A percentile compares a stretch with the other conserved stretches of the same genome.
Evolutionary conservation across 1,140 invertebrate genomes (phyloP).

Genomic region (Drosophila takahashii): DNA sequence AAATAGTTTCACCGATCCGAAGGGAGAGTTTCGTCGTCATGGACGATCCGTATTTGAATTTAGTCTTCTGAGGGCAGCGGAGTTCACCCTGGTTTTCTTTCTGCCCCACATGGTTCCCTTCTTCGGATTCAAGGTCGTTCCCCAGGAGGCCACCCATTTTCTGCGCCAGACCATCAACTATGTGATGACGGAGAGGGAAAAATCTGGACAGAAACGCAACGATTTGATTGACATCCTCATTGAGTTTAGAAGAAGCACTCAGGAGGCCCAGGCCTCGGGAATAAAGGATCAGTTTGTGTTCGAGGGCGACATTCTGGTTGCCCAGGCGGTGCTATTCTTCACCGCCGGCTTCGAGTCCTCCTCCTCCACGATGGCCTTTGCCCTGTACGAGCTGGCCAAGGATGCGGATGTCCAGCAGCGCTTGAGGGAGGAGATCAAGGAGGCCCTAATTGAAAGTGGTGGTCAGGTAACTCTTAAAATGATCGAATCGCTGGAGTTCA

Average conservation of each 20-base stretch:
- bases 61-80: constrained; percentile 85
- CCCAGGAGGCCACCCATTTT: constrained; percentile 61
- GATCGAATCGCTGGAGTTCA: constrained; percentile 84
- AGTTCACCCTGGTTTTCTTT: constrained; percentile 85
- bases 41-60: constrained; percentile 86
- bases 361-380: constrained; percentile 84
- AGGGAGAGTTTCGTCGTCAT: constrained; percentile 84
- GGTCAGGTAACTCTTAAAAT: constrained; percentile 84
- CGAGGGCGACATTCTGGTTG: constrained; percentile 85
- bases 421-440: constrained; percentile 84
- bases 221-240: constrained; percentile 85
- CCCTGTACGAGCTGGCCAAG: constrained; percentile 85
- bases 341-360: constrained; percentile 87
- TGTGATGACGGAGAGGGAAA: constrained; percentile 78
- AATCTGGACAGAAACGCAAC: constrained; percentile 65
- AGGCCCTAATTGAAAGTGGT: constrained; percentile 76
- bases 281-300: constrained; percentile 55
- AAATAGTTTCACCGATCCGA: constrained; percentile 85
- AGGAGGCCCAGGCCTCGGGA: constrained; percentile 29
- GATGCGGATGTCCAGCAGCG: constrained; percentile 85
- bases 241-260: constrained; percentile 66
- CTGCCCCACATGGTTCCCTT: constrained; percentile 77
- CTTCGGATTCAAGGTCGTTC: constrained; percentile 73
- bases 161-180: constrained; percentile 81
- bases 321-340: constrained; percentile 89